These are phyloP conservation scores for Cosmorhoe ocellata DNA, from an alignment of 2,888 invertebrate species.

Conservation along the genomic window DNA sequence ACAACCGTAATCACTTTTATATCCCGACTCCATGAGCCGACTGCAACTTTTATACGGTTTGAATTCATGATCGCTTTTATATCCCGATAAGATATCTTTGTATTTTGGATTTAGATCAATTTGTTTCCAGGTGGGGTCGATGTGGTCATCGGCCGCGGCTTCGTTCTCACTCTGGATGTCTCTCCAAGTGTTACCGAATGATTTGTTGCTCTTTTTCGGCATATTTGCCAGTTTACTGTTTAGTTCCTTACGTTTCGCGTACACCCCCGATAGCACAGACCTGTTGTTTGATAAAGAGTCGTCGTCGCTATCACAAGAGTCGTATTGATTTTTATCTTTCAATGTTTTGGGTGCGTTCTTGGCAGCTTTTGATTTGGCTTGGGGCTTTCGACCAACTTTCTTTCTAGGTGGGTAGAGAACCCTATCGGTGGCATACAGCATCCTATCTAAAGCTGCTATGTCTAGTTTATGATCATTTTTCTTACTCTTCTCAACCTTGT, in stretches of 20 bases:
- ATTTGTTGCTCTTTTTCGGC: conserved; percentile 66
- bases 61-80: conserved; percentile 83
- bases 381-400: conserved; percentile 86
- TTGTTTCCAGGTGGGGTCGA: conserved; percentile 85
- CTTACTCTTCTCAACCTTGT: conserved; percentile 67
- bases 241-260: conserved; percentile 77
- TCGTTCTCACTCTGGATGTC: conserved; percentile 78
- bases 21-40: conserved; percentile 81
- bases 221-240: conserved; percentile 70
- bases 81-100: conserved; percentile 82
- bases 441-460: conserved; percentile 85
- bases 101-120: conserved; percentile 85
- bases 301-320: conserved; percentile 69
- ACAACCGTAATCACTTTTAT: conserved; percentile 84
- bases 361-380: conserved; percentile 65
- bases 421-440: conserved; percentile 88
- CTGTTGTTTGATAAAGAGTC: conserved; percentile 63
- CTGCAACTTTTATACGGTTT: conserved; percentile 79
- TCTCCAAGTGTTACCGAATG: conserved; percentile 70
- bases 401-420: conserved; percentile 90
- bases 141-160: conserved; percentile 77
- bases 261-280: conserved; percentile 75
- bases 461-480: conserved; percentile 75
- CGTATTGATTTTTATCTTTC: conserved; percentile 74
- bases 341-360: conserved; percentile 63